A percentile compares a stretch with the other conserved stretches of the same genome.
Conservation (phyloP, 2,113 vertebrate species). For the Megaceryle torquata region DNA sequence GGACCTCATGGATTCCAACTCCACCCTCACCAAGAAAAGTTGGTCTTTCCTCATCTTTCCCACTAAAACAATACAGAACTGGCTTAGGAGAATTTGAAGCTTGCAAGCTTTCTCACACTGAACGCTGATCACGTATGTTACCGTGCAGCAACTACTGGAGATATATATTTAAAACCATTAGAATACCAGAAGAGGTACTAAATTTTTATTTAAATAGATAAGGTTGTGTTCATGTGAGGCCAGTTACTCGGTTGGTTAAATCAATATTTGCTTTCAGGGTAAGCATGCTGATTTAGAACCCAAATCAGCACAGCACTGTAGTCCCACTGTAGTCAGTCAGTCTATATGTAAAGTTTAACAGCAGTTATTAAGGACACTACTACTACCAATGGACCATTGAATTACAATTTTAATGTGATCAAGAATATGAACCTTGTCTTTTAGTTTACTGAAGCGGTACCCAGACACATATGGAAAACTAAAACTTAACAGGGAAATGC, state of each 20-base stretch:
- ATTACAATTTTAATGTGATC: background rate
- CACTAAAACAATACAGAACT: background rate
- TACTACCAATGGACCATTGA: background rate
- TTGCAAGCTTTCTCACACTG: background rate
- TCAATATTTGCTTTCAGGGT: background rate
- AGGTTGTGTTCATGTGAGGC: background rate
- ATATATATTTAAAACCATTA: background rate
- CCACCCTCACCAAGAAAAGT: background rate
- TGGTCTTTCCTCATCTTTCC: background rate
- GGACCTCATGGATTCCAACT: background rate
- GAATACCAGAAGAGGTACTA: background rate
- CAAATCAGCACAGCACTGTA: background rate
- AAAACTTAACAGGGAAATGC: background rate
- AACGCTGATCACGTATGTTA: accelerated
- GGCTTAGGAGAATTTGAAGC: background rate
- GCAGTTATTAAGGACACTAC: background rate
- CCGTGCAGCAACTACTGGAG: background rate
- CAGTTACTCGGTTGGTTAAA: background rate
- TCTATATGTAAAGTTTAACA: background rate
- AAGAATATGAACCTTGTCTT: background rate
- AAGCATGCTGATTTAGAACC: background rate
- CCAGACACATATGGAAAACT: background rate
- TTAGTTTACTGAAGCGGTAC: background rate
- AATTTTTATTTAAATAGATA: background rate
- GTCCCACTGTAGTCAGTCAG: background rate